These are phyloP conservation scores for Leptinotarsa juncta DNA, from an alignment of 2,888 invertebrate genomes.

Conservation along the genomic window DNA sequence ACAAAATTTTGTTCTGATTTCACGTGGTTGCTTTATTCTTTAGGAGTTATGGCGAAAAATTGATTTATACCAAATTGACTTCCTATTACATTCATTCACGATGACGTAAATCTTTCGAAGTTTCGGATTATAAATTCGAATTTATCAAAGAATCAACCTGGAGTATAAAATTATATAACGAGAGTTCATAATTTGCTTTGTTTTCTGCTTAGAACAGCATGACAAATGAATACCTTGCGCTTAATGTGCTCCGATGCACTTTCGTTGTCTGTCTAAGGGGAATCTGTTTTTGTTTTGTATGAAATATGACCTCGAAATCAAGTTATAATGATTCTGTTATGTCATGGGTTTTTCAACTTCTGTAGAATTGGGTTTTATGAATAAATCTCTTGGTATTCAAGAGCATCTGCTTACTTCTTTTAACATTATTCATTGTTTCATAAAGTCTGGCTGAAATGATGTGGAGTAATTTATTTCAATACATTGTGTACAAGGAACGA, in stretches of 20 bases:
- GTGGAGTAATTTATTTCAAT: too few relatives aligned
- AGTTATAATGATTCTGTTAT: background rate
- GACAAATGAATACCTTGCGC: constrained; percentile 13
- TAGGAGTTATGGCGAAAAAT: background rate
- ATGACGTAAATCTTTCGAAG: background rate
- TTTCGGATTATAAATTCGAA: constrained; percentile 1
- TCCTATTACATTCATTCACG: background rate
- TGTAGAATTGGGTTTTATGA: background rate
- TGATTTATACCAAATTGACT: background rate
- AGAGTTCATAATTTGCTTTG: constrained; percentile 10
- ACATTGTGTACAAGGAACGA: too few relatives aligned
- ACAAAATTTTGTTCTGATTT: too few relatives aligned
- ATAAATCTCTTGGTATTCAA: too few relatives aligned
- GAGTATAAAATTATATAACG: constrained; percentile 9
- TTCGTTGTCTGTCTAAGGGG: background rate
- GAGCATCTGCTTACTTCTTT: too few relatives aligned
- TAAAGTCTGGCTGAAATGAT: too few relatives aligned
- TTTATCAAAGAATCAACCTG: constrained; percentile 5
- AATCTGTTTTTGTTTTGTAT: background rate
- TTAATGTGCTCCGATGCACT: constrained; percentile 16
- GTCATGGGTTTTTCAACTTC: background rate
- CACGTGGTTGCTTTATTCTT: background rate
- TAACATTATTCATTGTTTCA: too few relatives aligned
- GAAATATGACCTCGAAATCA: background rate
- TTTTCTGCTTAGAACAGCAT: constrained; percentile 8